phyloP scores from a whole-genome alignment of 2,113 vertebrate species.

The Lagenorhynchus albirostris region DNA sequence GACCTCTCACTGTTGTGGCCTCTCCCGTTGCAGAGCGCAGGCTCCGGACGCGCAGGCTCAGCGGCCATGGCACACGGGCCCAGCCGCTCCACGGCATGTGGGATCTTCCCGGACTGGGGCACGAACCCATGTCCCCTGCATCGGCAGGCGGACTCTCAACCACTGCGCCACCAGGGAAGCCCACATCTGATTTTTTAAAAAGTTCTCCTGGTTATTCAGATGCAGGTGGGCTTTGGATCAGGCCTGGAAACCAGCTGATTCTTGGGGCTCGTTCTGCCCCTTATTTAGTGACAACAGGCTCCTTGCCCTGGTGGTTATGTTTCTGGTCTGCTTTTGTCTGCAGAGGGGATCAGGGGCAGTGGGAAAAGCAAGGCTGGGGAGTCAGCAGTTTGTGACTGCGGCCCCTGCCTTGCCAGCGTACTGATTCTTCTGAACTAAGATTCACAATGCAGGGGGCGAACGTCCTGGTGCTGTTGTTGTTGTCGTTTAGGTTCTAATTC shows the following conservation, averaged over 20 bases:
- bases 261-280: neutral
- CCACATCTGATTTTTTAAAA: too few species aligned
- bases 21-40: too few species aligned
- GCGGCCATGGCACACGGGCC: too few species aligned
- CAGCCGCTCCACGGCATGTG: too few species aligned
- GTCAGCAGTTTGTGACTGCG: neutral
- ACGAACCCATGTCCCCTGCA: too few species aligned
- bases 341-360: neutral
- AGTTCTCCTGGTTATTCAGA: neutral
- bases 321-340: neutral
- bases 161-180: too few species aligned
- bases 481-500: neutral
- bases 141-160: too few species aligned
- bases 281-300: neutral
- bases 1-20: too few species aligned
- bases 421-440: slow-evolving; percentile 37
- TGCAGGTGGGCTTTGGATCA: neutral
- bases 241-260: neutral
- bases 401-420: neutral
- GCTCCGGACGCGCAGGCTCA: too few species aligned
- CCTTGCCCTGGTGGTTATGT: neutral
- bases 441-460: neutral
- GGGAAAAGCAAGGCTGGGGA: neutral
- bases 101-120: too few species aligned
- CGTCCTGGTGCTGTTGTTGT: neutral